phyloP scores from a whole-genome alignment of 2,113 vertebrate genomes.

The Onychostoma macrolepis region DNA sequence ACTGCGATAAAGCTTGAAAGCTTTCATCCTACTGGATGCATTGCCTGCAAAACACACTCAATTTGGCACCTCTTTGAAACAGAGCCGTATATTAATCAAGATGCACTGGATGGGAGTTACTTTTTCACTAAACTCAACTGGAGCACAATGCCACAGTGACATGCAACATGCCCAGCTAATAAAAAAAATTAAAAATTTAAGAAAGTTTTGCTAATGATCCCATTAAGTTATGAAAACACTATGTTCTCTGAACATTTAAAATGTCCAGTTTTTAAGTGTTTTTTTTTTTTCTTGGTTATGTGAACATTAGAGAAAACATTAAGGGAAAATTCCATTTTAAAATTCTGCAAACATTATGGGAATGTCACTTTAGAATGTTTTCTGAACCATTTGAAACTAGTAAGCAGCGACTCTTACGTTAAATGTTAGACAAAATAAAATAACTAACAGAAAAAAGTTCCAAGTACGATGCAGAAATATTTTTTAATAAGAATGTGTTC shows the following conservation, averaged over 20 bases:
- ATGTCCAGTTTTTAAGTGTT: too few relatives aligned
- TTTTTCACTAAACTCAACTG: background rate
- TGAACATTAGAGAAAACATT: too few relatives aligned
- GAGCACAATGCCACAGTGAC: background rate
- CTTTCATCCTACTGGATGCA: constrained; percentile 21
- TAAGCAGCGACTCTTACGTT: too few relatives aligned
- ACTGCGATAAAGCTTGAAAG: constrained; percentile 29
- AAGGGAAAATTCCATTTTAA: too few relatives aligned
- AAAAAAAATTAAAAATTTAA: background rate
- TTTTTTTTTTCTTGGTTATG: too few relatives aligned
- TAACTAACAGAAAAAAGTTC: too few relatives aligned
- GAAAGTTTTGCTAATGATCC: background rate
- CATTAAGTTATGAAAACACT: background rate
- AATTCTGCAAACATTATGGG: too few relatives aligned
- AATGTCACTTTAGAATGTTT: too few relatives aligned
- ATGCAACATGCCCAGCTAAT: background rate
- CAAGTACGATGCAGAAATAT: too few relatives aligned
- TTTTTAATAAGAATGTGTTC: too few relatives aligned
- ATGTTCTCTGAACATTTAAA: background rate
- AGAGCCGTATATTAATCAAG: background rate
- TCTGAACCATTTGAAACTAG: too few relatives aligned
- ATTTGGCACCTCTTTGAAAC: background rate
- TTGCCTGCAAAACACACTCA: constrained; percentile 4
- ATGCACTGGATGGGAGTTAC: background rate
- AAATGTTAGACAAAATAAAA: too few relatives aligned